Conservation (phyloP, 2,888 invertebrate species). For the Drosophila picticornis region DNA sequence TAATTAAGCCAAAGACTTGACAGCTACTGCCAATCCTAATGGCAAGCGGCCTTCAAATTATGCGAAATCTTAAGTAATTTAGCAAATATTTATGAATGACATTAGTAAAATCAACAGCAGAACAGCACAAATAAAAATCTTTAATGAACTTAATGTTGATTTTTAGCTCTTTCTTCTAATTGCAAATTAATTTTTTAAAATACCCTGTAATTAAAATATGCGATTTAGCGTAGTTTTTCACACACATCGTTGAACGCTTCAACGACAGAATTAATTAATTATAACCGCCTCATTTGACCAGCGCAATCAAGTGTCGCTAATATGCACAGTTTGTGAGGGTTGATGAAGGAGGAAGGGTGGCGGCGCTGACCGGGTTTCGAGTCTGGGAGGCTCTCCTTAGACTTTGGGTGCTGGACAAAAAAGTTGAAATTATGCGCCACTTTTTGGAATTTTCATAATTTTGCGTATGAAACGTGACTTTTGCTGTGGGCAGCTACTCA, state of each 20-base stretch:
- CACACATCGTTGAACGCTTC: slow-evolving; percentile 50
- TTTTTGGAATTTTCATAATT: slow-evolving; percentile 76
- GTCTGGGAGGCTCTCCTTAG: neutral
- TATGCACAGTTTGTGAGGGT: slow-evolving; percentile 26
- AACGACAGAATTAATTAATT: slow-evolving; percentile 76
- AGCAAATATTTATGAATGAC: slow-evolving; percentile 68
- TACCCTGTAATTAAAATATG: slow-evolving; percentile 52
- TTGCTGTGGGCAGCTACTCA: slow-evolving; percentile 45
- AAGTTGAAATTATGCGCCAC: slow-evolving; percentile 68
- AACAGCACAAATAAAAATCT: slow-evolving; percentile 63
- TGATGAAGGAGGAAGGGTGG: neutral
- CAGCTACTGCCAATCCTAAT: slow-evolving; percentile 68
- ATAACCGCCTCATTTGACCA: slow-evolving; percentile 74
- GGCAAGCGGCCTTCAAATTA: slow-evolving; percentile 65
- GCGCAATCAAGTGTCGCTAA: slow-evolving; percentile 67
- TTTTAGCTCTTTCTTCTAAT: slow-evolving; percentile 50
- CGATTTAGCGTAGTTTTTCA: slow-evolving; percentile 39
- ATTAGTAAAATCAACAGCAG: slow-evolving; percentile 74
- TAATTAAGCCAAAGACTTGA: slow-evolving; percentile 76
- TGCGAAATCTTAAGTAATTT: slow-evolving; percentile 79
- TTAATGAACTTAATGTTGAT: slow-evolving; percentile 63
- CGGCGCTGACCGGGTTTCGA: neutral
- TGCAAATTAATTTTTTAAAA: slow-evolving; percentile 49
- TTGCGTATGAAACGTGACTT: slow-evolving; percentile 77
- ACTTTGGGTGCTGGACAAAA: slow-evolving; percentile 10